Evolutionary conservation across 2,888 invertebrate genomes (phyloP).

Genomic region (Achlya flavicornis): DNA sequence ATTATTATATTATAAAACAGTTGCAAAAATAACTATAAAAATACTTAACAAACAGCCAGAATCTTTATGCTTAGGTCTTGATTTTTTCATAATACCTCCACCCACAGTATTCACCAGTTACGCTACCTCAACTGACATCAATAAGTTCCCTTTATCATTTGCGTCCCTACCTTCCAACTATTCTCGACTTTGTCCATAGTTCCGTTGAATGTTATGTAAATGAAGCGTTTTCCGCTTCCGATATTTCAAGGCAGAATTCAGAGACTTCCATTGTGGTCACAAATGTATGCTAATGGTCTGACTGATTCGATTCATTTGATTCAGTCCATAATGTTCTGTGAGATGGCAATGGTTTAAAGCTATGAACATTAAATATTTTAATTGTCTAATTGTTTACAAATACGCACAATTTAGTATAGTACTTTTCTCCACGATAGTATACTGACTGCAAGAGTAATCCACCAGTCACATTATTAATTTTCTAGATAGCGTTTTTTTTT

Average conservation of each 20-base stretch:
- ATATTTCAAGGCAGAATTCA: conserved; percentile 42
- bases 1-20: too few relatives aligned
- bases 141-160: conserved; percentile 29
- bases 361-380: background rate
- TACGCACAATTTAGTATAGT: too few relatives aligned
- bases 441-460: too few relatives aligned
- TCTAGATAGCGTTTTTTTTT: too few relatives aligned
- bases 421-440: too few relatives aligned
- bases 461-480: too few relatives aligned
- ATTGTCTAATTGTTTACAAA: too few relatives aligned
- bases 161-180: conserved; percentile 27
- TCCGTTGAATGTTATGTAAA: conserved; percentile 50
- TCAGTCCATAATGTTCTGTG: conserved; percentile 31
- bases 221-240: conserved; percentile 41
- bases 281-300: conserved; percentile 49
- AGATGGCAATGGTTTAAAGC: background rate
- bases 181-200: conserved; percentile 27
- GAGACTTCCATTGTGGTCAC: conserved; percentile 38
- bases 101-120: too few relatives aligned
- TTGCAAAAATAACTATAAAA: too few relatives aligned
- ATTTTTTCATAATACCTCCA: too few relatives aligned
- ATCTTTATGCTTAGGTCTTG: too few relatives aligned
- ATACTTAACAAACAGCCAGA: too few relatives aligned
- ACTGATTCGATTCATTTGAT: conserved; percentile 27
- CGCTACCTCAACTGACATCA: conserved; percentile 18